phyloP scores from a whole-genome alignment of 2,888 invertebrate species.

The Agrypnus murinus region DNA sequence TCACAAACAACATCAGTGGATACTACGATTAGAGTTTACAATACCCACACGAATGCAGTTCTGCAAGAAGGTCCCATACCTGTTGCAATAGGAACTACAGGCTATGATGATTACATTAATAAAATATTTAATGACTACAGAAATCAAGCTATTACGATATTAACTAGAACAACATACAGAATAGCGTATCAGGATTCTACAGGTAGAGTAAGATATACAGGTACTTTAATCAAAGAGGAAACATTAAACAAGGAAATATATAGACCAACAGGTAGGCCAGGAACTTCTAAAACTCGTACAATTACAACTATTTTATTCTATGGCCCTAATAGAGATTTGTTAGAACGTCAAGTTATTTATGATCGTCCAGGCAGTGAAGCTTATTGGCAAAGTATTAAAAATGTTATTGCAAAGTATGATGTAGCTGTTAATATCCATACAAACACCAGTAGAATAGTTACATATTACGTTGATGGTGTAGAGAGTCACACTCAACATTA shows the following conservation, averaged over 20 bases:
- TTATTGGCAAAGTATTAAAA: slow-evolving; percentile 42
- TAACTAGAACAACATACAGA: background rate
- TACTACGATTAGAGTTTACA: background rate
- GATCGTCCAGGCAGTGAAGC: slow-evolving; percentile 25
- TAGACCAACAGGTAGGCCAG: slow-evolving; percentile 10
- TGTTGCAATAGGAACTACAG: background rate
- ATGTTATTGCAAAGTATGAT: background rate
- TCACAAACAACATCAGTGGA: background rate
- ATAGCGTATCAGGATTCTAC: background rate
- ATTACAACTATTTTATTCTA: slow-evolving; percentile 27
- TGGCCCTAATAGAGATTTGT: slow-evolving; percentile 18
- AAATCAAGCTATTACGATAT: background rate
- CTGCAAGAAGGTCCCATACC: background rate
- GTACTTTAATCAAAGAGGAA: slow-evolving; percentile 3
- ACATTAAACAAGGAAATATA: slow-evolving; percentile 27
- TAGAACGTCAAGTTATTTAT: slow-evolving; percentile 28
- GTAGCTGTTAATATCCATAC: slow-evolving; percentile 35
- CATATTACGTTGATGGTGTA: slow-evolving; percentile 31
- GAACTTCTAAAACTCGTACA: slow-evolving; percentile 25
- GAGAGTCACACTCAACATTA: slow-evolving; percentile 24
- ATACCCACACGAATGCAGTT: background rate
- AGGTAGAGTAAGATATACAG: slow-evolving; percentile 23
- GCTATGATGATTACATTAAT: background rate
- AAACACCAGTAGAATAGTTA: slow-evolving; percentile 36
- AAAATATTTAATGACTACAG: background rate